Conservation (phyloP, 2,113 vertebrate genomes). For the Scomber colias region DNA sequence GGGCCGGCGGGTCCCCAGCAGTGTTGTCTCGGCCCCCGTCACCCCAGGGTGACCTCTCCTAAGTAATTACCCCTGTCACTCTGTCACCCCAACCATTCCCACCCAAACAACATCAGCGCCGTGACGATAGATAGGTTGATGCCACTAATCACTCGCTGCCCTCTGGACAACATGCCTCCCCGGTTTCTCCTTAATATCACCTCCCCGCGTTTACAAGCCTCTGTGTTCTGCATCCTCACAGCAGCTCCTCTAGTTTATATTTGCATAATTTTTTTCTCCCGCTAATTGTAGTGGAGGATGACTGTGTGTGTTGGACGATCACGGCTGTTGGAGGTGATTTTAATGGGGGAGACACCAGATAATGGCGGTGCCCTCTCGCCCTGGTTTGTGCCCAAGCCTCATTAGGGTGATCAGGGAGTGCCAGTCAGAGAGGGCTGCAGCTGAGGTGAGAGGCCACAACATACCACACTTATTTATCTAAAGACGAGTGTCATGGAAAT, state of each 20-base stretch:
- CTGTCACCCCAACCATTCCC: slow-evolving; percentile 61
- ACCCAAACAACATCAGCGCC: slow-evolving; percentile 70
- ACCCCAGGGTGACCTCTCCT: slow-evolving; percentile 72
- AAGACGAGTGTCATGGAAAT: slow-evolving; percentile 53
- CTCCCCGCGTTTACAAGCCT: slow-evolving; percentile 44
- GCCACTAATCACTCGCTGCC: slow-evolving; percentile 75
- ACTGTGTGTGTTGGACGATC: slow-evolving; percentile 65
- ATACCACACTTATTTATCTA: slow-evolving; percentile 67
- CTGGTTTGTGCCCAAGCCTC: slow-evolving; percentile 78
- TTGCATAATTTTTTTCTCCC: slow-evolving; percentile 69
- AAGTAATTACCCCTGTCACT: slow-evolving; percentile 79
- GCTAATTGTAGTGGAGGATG: slow-evolving; percentile 64
- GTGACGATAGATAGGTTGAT: slow-evolving; percentile 70
- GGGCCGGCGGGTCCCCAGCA: slow-evolving; percentile 27
- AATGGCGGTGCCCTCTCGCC: slow-evolving; percentile 84
- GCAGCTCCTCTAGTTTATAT: slow-evolving; percentile 54
- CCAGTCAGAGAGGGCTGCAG: slow-evolving; percentile 65
- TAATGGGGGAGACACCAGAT: slow-evolving; percentile 81
- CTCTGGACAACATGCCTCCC: slow-evolving; percentile 61
- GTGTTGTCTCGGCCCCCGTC: slow-evolving; percentile 39
- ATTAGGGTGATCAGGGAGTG: slow-evolving; percentile 81
- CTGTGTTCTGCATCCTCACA: slow-evolving; percentile 47
- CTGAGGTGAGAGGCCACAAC: slow-evolving; percentile 67
- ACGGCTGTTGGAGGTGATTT: slow-evolving; percentile 71
- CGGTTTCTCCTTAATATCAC: slow-evolving; percentile 69